Conservation (phyloP, 1,140 invertebrate genomes). For the Meloidogyne hapla region DNA sequence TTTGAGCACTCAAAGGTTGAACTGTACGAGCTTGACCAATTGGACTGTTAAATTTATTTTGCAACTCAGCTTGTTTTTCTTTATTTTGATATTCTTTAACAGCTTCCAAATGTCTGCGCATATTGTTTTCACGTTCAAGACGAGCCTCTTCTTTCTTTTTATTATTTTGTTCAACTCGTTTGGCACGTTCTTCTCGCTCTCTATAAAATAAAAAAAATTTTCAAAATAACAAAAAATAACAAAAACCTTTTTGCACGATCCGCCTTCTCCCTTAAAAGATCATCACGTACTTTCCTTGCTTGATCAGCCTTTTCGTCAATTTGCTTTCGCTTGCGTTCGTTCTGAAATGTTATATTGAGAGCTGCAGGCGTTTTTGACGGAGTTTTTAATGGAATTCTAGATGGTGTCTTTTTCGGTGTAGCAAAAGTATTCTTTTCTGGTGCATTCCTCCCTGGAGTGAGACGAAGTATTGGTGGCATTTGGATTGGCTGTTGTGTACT, state of each 20-base stretch:
- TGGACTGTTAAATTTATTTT: background rate
- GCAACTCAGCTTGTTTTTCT: background rate
- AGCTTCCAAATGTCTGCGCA: background rate
- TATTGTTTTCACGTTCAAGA: slow-evolving; percentile 11
- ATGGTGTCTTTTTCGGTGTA: background rate
- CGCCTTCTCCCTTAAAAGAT: slow-evolving; percentile 16
- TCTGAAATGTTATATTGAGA: slow-evolving; percentile 1
- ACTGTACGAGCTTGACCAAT: background rate
- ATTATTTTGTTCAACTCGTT: slow-evolving; percentile 32
- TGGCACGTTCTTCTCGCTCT: slow-evolving; percentile 22
- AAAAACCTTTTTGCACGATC: slow-evolving; percentile 19
- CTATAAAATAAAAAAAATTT: slow-evolving; percentile 23
- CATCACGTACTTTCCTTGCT: slow-evolving; percentile 14
- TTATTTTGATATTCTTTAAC: background rate
- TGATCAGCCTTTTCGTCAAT: slow-evolving; percentile 13
- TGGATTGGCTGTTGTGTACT: background rate
- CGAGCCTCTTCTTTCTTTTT: slow-evolving; percentile 17
- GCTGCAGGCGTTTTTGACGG: background rate
- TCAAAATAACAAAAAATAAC: background rate
- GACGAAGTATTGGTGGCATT: background rate
- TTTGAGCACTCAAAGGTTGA: too few relatives aligned
- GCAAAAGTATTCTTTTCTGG: background rate
- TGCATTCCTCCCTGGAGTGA: background rate
- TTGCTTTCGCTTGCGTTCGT: background rate
- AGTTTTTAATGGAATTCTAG: background rate